Conservation (phyloP, 2,797 vertebrate genomes). For the Amphiprion clarkii region DNA sequence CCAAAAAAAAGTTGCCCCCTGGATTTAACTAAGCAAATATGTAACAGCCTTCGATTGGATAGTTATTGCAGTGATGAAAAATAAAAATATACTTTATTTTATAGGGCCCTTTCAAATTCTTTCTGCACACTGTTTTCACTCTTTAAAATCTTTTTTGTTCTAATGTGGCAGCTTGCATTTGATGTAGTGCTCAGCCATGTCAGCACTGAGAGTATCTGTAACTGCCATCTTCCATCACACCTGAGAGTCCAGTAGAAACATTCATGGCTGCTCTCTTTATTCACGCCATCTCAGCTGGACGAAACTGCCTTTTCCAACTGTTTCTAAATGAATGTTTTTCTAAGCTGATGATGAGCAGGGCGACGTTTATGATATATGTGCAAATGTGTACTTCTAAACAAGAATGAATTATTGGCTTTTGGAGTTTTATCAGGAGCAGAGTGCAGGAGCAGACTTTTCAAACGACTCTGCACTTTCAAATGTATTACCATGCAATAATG, state of each 20-base stretch:
- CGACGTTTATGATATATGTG: not conserved
- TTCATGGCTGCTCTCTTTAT: not conserved
- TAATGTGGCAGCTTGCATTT: not conserved
- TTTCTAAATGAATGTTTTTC: not conserved
- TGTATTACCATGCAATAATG: not conserved
- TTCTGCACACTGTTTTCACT: not conserved
- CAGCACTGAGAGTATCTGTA: not conserved
- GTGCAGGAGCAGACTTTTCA: not conserved
- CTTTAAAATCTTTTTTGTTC: not conserved
- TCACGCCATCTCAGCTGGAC: not conserved
- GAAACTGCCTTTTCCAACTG: not conserved
- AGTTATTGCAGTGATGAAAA: no score
- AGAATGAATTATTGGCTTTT: not conserved
- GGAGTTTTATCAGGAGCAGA: not conserved
- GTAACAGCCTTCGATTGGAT: no score
- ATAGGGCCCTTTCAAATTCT: no score
- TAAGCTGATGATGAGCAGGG: not conserved
- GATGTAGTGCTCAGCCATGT: not conserved
- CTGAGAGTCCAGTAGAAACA: not conserved
- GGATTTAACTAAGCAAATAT: no score
- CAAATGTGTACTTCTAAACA: not conserved
- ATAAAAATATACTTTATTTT: no score
- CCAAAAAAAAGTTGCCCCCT: no score
- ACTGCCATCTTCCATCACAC: not conserved
- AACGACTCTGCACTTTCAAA: not conserved